Conservation (phyloP, 2,888 invertebrate species). For the Loripinus fragilis region DNA sequence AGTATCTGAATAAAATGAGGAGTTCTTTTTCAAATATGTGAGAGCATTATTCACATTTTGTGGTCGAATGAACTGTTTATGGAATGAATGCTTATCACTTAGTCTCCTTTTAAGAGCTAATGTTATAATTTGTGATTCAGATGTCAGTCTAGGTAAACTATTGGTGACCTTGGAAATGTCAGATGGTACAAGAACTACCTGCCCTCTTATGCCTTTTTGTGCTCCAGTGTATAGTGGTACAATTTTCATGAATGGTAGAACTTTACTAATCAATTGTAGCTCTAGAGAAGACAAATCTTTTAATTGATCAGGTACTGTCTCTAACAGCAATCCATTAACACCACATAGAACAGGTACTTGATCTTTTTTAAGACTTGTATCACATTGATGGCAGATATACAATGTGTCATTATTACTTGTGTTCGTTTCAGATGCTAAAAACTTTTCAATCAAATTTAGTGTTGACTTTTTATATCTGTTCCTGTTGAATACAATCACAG, state of each 20-base stretch:
- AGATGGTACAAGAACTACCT: constrained; percentile 36
- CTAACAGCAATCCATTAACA: constrained; percentile 26
- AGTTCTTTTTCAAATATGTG: constrained; percentile 27
- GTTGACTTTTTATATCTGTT: constrained; percentile 4
- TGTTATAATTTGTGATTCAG: constrained; percentile 33
- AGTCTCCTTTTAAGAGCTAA: constrained; percentile 40
- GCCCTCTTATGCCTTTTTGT: constrained; percentile 32
- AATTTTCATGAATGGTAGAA: constrained; percentile 36
- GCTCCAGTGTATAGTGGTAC: constrained; percentile 32
- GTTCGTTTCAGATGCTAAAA: background rate
- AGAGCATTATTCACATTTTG: constrained; percentile 38
- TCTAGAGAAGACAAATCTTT: constrained; percentile 29
- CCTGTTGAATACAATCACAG: background rate
- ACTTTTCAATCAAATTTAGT: background rate
- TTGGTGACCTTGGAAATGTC: constrained; percentile 36
- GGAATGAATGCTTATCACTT: constrained; percentile 41
- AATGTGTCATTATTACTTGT: background rate
- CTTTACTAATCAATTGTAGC: constrained; percentile 29
- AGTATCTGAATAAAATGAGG: constrained; percentile 28
- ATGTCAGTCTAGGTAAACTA: constrained; percentile 31
- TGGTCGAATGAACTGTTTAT: constrained; percentile 42
- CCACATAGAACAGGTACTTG: constrained; percentile 10
- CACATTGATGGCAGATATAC: constrained; percentile 32
- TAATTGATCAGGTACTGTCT: constrained; percentile 21
- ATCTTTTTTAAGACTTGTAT: constrained; percentile 23